Evolutionary conservation across 1,140 invertebrate genomes (phyloP).

Genomic region (Kradibia gibbosae): DNA sequence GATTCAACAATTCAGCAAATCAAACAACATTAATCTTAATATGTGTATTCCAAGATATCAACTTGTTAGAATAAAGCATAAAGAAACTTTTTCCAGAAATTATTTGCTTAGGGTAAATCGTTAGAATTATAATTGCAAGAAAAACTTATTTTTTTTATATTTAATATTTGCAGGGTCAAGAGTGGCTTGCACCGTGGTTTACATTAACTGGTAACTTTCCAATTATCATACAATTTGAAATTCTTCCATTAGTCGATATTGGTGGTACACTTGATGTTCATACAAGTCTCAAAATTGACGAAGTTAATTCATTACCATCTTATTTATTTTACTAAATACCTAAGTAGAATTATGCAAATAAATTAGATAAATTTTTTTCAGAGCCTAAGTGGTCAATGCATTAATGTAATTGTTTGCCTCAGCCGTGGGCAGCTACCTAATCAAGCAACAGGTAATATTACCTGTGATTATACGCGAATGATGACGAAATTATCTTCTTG

Average conservation of each 20-base stretch:
- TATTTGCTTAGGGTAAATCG: conserved; percentile 71
- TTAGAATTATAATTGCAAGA: neutral
- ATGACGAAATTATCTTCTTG: conserved; percentile 65
- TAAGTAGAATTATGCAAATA: neutral
- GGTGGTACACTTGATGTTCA: conserved; percentile 74
- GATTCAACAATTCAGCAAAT: neutral
- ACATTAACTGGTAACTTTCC: conserved; percentile 67
- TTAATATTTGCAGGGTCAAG: conserved; percentile 64
- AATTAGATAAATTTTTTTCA: conserved; percentile 54
- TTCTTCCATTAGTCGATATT: conserved; percentile 74
- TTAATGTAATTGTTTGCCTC: conserved; percentile 67
- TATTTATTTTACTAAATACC: neutral
- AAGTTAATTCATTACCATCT: conserved; percentile 54
- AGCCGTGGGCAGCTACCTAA: conserved; percentile 65
- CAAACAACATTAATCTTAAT: conserved; percentile 44
- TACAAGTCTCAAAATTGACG: conserved; percentile 66
- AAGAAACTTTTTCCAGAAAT: conserved; percentile 71
- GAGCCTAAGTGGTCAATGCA: conserved; percentile 64
- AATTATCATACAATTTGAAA: conserved; percentile 71
- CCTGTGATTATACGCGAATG: conserved; percentile 63
- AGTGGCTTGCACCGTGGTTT: conserved; percentile 73
- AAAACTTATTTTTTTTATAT: neutral
- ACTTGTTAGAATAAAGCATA: conserved; percentile 72
- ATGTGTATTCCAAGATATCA: conserved; percentile 70
- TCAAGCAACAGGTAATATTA: conserved; percentile 59